A percentile compares a stretch with the other conserved stretches of the same genome.
Conservation (phyloP, 2,888 invertebrate genomes). For the Agriopis leucophaearia region DNA sequence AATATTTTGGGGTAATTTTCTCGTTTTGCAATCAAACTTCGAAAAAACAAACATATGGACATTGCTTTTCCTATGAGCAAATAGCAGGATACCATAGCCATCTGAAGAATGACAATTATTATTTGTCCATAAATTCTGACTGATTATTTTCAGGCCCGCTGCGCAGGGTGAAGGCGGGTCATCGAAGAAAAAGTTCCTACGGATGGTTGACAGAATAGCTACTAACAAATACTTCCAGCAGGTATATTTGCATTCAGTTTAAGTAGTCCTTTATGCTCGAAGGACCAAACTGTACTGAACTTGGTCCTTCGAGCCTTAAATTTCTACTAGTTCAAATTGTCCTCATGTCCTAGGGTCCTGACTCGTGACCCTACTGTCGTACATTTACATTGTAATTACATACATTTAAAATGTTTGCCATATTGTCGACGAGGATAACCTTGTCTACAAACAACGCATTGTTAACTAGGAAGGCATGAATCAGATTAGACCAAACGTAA, state of each 20-base stretch:
- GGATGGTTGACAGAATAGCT: slow-evolving; percentile 94
- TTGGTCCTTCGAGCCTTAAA: not conserved
- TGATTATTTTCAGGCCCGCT: slow-evolving; percentile 50
- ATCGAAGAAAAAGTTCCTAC: slow-evolving; percentile 90
- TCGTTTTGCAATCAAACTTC: too few relatives aligned
- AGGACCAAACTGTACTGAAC: not conserved
- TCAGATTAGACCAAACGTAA: not conserved
- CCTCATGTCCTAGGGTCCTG: not conserved
- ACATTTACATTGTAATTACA: too few relatives aligned
- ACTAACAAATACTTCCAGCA: slow-evolving; percentile 95
- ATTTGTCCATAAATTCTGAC: too few relatives aligned
- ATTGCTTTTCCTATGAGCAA: too few relatives aligned
- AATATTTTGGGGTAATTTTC: too few relatives aligned
- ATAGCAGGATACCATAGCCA: too few relatives aligned
- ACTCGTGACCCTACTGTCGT: too few relatives aligned
- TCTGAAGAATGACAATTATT: too few relatives aligned
- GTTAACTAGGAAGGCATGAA: not conserved
- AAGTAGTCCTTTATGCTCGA: not conserved
- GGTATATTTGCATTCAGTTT: slow-evolving; percentile 67
- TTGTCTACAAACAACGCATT: too few relatives aligned
- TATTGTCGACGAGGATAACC: too few relatives aligned
- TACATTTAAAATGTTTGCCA: too few relatives aligned
- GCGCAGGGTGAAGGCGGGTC: slow-evolving; percentile 79
- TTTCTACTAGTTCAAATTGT: not conserved
- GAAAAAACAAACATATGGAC: too few relatives aligned